Percentiles rank a stretch among this genome's conserved stretches.
These are phyloP conservation scores for Drosophila dunni DNA, from an alignment of 1,140 invertebrate genomes.

Conservation along the genomic window DNA sequence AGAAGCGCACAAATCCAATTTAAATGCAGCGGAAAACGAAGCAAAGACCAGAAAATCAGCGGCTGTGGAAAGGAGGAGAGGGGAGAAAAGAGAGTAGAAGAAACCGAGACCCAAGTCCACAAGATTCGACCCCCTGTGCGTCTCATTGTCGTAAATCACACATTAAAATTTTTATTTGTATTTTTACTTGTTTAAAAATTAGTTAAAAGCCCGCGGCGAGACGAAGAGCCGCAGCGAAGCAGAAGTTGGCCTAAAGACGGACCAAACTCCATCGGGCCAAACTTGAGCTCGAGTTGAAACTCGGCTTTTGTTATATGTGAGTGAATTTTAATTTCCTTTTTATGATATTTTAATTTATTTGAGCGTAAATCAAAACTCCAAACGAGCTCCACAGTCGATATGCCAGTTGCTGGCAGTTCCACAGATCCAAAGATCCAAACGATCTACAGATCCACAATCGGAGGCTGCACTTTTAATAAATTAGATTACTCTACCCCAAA, in stretches of 20 bases:
- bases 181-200: slow-evolving; percentile 84
- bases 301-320: slow-evolving; percentile 70
- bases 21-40: slow-evolving; percentile 68
- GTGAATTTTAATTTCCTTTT: slow-evolving; percentile 85
- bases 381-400: slow-evolving; percentile 64
- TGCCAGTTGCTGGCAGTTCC: neutral
- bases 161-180: slow-evolving; percentile 85
- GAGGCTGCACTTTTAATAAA: slow-evolving; percentile 81
- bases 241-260: neutral
- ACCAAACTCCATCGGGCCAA: slow-evolving; percentile 13
- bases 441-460: slow-evolving; percentile 1
- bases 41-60: slow-evolving; percentile 32
- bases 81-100: slow-evolving; percentile 16
- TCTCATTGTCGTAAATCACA: slow-evolving; percentile 84
- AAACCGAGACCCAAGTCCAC: slow-evolving; percentile 21
- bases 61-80: neutral
- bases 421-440: neutral
- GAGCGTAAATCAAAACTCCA: slow-evolving; percentile 82
- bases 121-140: slow-evolving; percentile 71
- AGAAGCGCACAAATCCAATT: slow-evolving; percentile 84
- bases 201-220: slow-evolving; percentile 76
- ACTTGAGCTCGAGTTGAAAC: slow-evolving; percentile 7
- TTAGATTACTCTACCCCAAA: slow-evolving; percentile 69
- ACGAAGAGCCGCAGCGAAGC: slow-evolving; percentile 1
- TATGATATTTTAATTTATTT: slow-evolving; percentile 85